Base-by-base conservation (phyloP, 2,113 vertebrate species). In the Cinclus mexicanus region DNA sequence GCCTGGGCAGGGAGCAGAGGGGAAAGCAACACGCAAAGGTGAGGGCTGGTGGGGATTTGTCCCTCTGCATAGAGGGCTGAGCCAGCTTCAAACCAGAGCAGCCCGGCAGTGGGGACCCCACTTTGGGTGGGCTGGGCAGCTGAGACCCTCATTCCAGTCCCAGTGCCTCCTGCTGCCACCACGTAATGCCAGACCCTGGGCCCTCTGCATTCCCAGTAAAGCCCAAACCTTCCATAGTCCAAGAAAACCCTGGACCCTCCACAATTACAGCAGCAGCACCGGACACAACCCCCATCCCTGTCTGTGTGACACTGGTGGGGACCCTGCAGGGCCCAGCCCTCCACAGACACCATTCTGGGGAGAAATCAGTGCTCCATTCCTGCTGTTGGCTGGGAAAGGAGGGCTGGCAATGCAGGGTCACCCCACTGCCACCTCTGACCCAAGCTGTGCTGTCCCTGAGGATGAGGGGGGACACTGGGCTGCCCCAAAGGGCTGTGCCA, bases 91-190 rank as follows among this genome's bases (percentile, higher is more conserved):
- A 29, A 90, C 20, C 52, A 39, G 39, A 7, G 1, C 72, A 67
- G 42, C 47, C 25, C 0, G 0, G 35, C 31, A 1, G 1, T 11
- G 18, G 33, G 35, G 24, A 29, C 12, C 35, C 44, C 41, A 3
- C 1, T 0, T 7, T 0, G 2, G 65, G 50, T 56, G 70, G 37
- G 56, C 16, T 3, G 17, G 41, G 46, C 39, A 59, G 39, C 53
- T 1, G 17, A 83, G 81, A 42, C 33, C 67, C 64, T 56, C 11
- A 0, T 2, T 41, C 6, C 3, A 0, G 15, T 3, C 21, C 39
- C 6, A 60, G 24, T 8, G 31, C 14, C 64, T 22, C 37, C n/a
- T 4, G 1, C 37, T 70, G 82, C 31, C 63, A 4, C 55, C 2
- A 6, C 69, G 29, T 12, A 47, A 47, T 41, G n/a, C n/a, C 39